phyloP scores from a whole-genome alignment of 2,797 vertebrate species.

The Scomberomorus guttatus region DNA sequence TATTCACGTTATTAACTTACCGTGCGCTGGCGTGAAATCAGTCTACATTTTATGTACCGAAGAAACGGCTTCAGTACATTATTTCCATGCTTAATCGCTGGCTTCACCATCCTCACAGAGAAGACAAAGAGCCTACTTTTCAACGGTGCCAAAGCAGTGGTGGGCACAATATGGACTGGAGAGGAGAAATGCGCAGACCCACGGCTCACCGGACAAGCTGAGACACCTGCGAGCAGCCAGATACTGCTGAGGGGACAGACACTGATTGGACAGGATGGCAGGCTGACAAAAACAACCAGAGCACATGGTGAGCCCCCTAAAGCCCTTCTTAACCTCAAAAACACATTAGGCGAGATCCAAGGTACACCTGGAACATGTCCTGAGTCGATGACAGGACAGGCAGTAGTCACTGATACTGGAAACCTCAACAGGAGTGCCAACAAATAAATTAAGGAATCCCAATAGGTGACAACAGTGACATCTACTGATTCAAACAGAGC shows the following conservation, averaged over 20 bases:
- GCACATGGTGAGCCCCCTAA: constrained; percentile 77
- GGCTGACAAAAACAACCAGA: constrained; percentile 65
- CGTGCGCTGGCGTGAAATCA: too few species aligned
- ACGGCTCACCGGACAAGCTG: constrained; percentile 11
- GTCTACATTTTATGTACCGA: too few species aligned
- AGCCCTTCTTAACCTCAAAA: too few species aligned
- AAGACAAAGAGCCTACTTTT: constrained; percentile 86
- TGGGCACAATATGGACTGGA: constrained; percentile 80
- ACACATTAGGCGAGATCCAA: too few species aligned
- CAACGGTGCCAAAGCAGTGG: constrained; percentile 82
- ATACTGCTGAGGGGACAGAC: constrained; percentile 85
- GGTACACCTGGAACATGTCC: too few species aligned
- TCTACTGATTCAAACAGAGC: background rate
- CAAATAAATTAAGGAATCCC: background rate
- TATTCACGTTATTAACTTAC: background rate
- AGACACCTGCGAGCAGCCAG: constrained; percentile 50
- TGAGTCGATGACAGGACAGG: background rate
- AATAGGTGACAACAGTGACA: background rate
- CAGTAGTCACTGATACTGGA: too few species aligned
- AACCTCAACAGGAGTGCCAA: background rate
- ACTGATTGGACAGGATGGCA: constrained; percentile 84
- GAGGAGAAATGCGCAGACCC: constrained; percentile 55
- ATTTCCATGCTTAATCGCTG: background rate
- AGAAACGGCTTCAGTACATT: too few species aligned
- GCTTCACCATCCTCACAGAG: constrained; percentile 54